A percentile compares a stretch with the other conserved stretches of the same genome.
Evolutionary conservation across 2,797 vertebrate genomes (phyloP).

Genomic region (Dryobates pubescens): DNA sequence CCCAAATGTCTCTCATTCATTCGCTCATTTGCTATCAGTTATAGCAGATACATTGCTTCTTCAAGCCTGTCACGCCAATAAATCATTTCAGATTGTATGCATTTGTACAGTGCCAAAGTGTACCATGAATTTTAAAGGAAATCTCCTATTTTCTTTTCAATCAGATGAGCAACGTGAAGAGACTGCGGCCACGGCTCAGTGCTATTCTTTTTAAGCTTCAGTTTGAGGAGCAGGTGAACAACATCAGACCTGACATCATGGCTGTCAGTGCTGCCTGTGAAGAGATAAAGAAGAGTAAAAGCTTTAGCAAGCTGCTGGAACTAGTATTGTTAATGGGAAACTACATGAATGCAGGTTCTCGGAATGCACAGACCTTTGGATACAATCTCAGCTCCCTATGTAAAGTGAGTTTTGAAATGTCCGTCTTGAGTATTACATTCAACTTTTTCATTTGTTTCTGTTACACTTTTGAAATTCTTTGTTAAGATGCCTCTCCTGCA

Average conservation of each 20-base stretch:
- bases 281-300: slow-evolving; percentile 91
- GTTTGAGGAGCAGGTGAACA: slow-evolving; percentile 96
- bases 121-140: slow-evolving; percentile 79
- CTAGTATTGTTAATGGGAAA: slow-evolving; percentile 95
- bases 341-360: slow-evolving; percentile 97
- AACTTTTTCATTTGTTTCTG: background rate
- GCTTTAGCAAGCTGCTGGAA: slow-evolving; percentile 92
- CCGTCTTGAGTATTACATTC: background rate
- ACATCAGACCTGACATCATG: slow-evolving; percentile 94
- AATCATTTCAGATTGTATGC: slow-evolving; percentile 74
- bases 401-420: slow-evolving; percentile 85
- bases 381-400: slow-evolving; percentile 96
- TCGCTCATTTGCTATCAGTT: slow-evolving; percentile 73
- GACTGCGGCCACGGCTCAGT: slow-evolving; percentile 89
- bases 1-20: slow-evolving; percentile 62
- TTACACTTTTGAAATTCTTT: background rate
- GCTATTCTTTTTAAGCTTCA: slow-evolving; percentile 97
- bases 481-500: background rate
- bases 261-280: slow-evolving; percentile 92
- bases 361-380: slow-evolving; percentile 94
- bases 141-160: slow-evolving; percentile 80
- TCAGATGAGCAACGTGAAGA: slow-evolving; percentile 95
- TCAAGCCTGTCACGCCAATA: slow-evolving; percentile 77
- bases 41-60: slow-evolving; percentile 77
- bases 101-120: slow-evolving; percentile 63